Conservation (phyloP, 1,140 invertebrate genomes). For the Lethocerus indicus region DNA sequence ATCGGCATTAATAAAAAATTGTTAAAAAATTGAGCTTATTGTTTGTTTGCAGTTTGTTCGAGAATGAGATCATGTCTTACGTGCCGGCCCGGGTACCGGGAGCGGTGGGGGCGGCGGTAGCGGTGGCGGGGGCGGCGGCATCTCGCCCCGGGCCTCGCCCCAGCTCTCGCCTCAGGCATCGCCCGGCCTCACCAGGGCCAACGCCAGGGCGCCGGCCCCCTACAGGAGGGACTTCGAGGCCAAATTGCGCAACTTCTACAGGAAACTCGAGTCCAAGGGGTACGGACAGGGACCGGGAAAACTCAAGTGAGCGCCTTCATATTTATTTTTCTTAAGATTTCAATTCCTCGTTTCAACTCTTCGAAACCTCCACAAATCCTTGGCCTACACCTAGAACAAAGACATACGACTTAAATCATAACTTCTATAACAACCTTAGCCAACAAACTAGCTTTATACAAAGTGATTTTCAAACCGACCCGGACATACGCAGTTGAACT, state of each 20-base stretch:
- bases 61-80: constrained; percentile 96
- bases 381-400: no score
- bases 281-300: constrained; percentile 92
- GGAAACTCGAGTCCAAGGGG: constrained; percentile 89
- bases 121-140: constrained; percentile 3
- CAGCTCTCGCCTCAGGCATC: constrained; percentile 62
- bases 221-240: constrained; percentile 88
- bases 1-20: no score
- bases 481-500: no score
- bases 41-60: constrained; percentile 65
- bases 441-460: no score
- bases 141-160: constrained; percentile 38
- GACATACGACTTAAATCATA: no score
- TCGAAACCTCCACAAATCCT: no score
- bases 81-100: constrained; percentile 44
- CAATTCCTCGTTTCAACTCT: constrained; percentile 2
- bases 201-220: constrained; percentile 65
- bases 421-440: no score
- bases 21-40: no score
- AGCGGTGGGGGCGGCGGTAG: neutral
- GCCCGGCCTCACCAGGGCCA: constrained; percentile 52
- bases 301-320: constrained; percentile 56
- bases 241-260: constrained; percentile 86
- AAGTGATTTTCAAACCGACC: no score
- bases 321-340: neutral